Conservation (phyloP, 2,113 vertebrate species). For the Guaruba guarouba region DNA sequence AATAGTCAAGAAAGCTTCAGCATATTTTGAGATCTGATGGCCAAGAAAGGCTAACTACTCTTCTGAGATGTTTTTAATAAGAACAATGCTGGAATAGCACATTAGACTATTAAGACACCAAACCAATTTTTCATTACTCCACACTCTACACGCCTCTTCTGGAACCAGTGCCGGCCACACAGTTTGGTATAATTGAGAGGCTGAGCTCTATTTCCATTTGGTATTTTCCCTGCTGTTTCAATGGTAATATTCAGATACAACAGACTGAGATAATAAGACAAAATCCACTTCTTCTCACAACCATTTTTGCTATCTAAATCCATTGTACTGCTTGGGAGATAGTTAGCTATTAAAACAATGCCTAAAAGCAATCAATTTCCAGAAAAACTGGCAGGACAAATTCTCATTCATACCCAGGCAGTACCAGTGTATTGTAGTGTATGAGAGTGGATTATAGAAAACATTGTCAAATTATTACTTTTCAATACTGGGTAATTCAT, state of each 20-base stretch:
- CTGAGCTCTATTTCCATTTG: slow-evolving; percentile 12
- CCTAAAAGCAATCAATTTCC: slow-evolving; percentile 41
- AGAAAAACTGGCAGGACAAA: slow-evolving; percentile 8
- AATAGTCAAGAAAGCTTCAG: background rate
- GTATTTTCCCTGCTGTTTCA: slow-evolving; percentile 61
- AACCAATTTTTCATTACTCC: slow-evolving; percentile 68
- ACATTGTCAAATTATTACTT: slow-evolving; percentile 29
- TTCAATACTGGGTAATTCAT: slow-evolving; percentile 23
- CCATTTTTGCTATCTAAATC: slow-evolving; percentile 1
- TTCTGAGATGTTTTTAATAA: background rate
- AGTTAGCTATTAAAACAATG: slow-evolving; percentile 35
- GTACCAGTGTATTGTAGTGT: background rate
- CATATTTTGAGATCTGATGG: background rate
- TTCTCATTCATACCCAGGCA: slow-evolving; percentile 3
- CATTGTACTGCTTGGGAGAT: background rate
- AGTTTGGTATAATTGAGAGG: slow-evolving; percentile 31
- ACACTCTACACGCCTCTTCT: slow-evolving; percentile 50
- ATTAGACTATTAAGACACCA: slow-evolving; percentile 59
- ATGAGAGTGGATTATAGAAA: background rate
- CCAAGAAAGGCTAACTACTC: background rate
- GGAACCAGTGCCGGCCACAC: slow-evolving; percentile 58
- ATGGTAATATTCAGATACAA: slow-evolving; percentile 39
- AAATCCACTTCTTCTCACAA: slow-evolving; percentile 30
- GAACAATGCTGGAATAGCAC: background rate
- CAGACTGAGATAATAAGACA: slow-evolving; percentile 42